phyloP scores from a whole-genome alignment of 2,113 vertebrate species.

The Oryctolagus cuniculus region mOryCun1.1 NC_091433.1:181412501-181413000 shows the following conservation, averaged over 20 bases:
- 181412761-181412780: constrained; percentile 4
- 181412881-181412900: not conserved
- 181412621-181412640: not conserved
- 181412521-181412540: too few relatives aligned
- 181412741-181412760: not conserved
- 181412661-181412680: not conserved
- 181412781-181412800: constrained; percentile 23
- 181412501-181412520: too few relatives aligned
- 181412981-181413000: too few relatives aligned
- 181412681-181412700: not conserved
- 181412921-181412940: too few relatives aligned
- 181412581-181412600: not conserved
- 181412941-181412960: too few relatives aligned
- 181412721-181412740: constrained; percentile 1
- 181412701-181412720: not conserved
- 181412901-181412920: not conserved
- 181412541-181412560: too few relatives aligned
- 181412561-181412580: not conserved
- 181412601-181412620: too few relatives aligned
- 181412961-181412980: too few relatives aligned
- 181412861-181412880: not conserved
- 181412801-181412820: not conserved
- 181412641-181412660: too few relatives aligned
- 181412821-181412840: constrained; percentile 31
- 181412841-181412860: not conserved